Evolutionary conservation across 2,797 vertebrate genomes (phyloP).

Genomic region (Ammospiza maritima): DNA sequence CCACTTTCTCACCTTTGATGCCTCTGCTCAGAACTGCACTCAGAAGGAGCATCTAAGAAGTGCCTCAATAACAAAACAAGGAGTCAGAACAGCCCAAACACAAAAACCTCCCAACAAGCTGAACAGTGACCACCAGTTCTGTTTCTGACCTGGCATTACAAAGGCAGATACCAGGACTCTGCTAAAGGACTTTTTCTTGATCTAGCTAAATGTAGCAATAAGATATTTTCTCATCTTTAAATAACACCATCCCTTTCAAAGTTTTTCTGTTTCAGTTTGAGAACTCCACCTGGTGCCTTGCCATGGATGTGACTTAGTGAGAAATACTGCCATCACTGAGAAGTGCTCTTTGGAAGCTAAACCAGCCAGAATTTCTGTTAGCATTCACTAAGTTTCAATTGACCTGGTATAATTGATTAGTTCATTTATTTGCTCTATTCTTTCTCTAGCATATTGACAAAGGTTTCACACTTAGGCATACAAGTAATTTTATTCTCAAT

Average conservation of each 20-base stretch:
- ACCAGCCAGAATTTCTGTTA: not conserved
- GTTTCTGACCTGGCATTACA: not conserved
- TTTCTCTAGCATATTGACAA: constrained; percentile 12
- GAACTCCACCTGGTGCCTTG: not conserved
- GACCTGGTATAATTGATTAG: not conserved
- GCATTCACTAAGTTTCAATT: not conserved
- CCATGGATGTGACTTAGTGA: not conserved
- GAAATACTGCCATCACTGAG: not conserved
- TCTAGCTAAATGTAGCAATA: not conserved
- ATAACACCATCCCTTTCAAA: not conserved
- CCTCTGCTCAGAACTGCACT: not conserved
- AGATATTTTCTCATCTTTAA: not conserved
- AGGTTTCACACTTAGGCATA: not conserved
- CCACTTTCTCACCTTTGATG: not conserved
- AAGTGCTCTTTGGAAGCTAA: not conserved
- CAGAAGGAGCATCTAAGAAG: not conserved
- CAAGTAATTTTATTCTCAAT: constrained; percentile 12
- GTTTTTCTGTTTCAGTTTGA: not conserved
- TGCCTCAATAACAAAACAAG: not conserved
- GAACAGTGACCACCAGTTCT: not conserved
- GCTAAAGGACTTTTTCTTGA: not conserved
- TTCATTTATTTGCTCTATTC: constrained; percentile 31
- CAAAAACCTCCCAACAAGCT: not conserved
- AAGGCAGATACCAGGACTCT: not conserved
- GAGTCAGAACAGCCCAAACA: not conserved